phyloP scores from a whole-genome alignment of 2,888 invertebrate genomes.

The Tenthredo mesomela region DNA sequence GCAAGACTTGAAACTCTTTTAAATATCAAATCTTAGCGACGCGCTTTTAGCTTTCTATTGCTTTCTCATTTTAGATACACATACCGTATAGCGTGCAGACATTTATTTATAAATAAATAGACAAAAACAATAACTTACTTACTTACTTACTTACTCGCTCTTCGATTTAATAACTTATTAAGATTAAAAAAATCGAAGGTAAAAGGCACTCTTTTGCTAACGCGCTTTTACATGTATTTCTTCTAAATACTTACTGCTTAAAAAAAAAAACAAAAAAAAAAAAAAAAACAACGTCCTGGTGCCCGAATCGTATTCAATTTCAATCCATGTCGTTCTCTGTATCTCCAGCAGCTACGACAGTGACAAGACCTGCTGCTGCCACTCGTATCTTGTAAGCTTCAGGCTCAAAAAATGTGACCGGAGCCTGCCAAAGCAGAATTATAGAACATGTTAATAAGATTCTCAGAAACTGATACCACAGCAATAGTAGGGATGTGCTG shows the following conservation, averaged over 20 bases:
- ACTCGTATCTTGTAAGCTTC: slow-evolving; percentile 75
- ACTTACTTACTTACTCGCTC: neutral
- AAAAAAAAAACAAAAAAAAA: neutral
- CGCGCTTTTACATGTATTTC: neutral
- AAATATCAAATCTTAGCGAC: neutral
- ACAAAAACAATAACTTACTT: neutral
- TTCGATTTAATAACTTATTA: neutral
- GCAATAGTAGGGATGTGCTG: too few relatives aligned
- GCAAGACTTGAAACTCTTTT: neutral
- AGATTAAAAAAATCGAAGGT: neutral
- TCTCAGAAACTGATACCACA: neutral
- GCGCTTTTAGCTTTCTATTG: neutral
- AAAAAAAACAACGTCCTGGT: neutral
- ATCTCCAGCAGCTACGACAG: slow-evolving; percentile 69
- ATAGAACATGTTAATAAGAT: slow-evolving; percentile 48
- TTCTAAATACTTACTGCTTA: neutral
- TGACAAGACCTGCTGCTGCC: slow-evolving; percentile 73
- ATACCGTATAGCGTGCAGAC: neutral
- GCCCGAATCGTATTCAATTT: slow-evolving; percentile 17
- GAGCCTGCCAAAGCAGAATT: slow-evolving; percentile 68
- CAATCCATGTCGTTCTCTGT: slow-evolving; percentile 73
- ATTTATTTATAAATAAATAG: neutral
- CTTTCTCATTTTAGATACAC: neutral
- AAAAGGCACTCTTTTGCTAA: neutral
- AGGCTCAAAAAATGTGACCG: slow-evolving; percentile 78